Evolutionary conservation across 1,140 invertebrate genomes (phyloP), one percentile per base, ranked within the genome.

Genomic region (Reticulitermes speratus): DNA sequence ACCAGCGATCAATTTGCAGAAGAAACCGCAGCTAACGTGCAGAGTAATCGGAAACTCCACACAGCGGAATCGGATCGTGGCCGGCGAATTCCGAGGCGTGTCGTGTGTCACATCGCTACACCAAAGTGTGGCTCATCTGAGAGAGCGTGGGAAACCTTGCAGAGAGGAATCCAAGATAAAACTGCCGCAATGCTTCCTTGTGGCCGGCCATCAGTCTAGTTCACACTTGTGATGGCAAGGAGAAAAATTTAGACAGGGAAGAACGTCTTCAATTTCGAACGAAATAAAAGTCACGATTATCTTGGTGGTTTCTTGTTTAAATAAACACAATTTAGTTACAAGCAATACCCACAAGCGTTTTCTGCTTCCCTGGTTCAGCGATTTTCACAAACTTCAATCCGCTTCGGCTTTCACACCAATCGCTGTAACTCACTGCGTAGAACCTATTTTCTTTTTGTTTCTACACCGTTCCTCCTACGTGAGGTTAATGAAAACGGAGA

Each of bases 241-340:
- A 75, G 25, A 30, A 75, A 75, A 75, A n/a, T 75, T 75, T 30
- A 9, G 52, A 16, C 52, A 55, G 65, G n/a, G 30, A 75, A 75
- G 65, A 75, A 75, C 14, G 5, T 21, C 52, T 55, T 55, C 52
- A 55, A 55, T 12, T 55, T 55, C 52, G 52, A 55, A 55, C 16
- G 52, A 55, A 55, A 55, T 25, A 75, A 30, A 30, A 75, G 65
- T 75, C 65, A 75, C 65, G 65, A 75, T 75, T 30, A 75, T 75
- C 65, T 75, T 75, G 65, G 65, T 75, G 65, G 65, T 75, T 75
- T 75, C 65, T 75, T 75, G 65, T 75, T 75, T 30, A 75, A 75
- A 75, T 75, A 75, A 75, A 75, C 65, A 75, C 65, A 75, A 75
- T 75, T 75, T 75, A 75, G 65, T 30, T 75, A 75, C 65, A 75